Conservation (phyloP, 2,113 vertebrate species). For the Brachypodius melanocephalos region DNA sequence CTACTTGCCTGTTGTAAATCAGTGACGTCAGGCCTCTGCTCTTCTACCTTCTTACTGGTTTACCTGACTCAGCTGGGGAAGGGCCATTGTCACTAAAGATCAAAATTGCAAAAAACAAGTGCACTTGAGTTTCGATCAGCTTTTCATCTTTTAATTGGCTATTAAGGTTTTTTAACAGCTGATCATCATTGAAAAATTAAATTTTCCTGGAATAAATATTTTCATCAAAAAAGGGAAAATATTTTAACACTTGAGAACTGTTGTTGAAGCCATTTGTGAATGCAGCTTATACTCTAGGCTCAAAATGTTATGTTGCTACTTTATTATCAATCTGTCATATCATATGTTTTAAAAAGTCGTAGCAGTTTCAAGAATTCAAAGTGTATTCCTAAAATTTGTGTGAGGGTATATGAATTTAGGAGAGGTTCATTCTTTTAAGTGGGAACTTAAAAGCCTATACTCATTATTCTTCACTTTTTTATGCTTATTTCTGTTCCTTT, state of each 20-base stretch:
- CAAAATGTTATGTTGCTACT: not conserved
- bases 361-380: not conserved
- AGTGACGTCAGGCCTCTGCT: not conserved
- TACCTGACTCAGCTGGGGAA: not conserved
- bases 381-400: not conserved
- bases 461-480: not conserved
- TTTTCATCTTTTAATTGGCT: not conserved
- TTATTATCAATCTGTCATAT: not conserved
- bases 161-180: not conserved
- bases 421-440: not conserved
- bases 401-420: not conserved
- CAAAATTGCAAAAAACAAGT: not conserved
- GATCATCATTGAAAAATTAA: not conserved
- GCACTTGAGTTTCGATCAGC: not conserved
- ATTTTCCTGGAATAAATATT: not conserved
- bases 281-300: not conserved
- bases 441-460: not conserved
- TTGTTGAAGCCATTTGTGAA: not conserved
- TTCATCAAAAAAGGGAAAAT: not conserved
- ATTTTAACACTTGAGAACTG: not conserved
- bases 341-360: not conserved
- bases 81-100: not conserved
- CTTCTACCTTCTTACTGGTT: not conserved
- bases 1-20: not conserved
- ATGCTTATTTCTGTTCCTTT: not conserved